Evolutionary conservation across 1,140 invertebrate genomes (phyloP).

Genomic region (Neodiprion fabricii): DNA sequence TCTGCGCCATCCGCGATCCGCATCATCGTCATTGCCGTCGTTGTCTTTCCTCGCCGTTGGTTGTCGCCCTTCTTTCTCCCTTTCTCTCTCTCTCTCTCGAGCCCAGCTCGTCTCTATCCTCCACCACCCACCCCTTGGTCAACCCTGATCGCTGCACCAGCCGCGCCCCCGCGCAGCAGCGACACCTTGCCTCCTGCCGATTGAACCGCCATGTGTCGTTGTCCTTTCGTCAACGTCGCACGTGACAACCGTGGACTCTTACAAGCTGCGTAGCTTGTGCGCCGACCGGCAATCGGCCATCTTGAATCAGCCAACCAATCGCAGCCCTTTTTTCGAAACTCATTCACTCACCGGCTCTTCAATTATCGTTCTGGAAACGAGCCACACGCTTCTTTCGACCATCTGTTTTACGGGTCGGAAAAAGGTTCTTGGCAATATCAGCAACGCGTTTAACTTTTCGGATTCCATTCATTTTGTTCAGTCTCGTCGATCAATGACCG

Average conservation of each 20-base stretch:
- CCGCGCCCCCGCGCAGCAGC: no score
- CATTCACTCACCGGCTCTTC: not conserved
- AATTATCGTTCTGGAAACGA: no score
- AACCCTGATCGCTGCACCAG: no score
- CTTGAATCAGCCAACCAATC: not conserved
- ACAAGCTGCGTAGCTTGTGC: conserved; percentile 5
- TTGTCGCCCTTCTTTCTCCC: conserved; percentile 20
- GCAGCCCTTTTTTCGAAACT: not conserved
- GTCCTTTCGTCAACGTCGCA: not conserved
- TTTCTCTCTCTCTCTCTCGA: conserved; percentile 8
- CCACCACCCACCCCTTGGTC: no score
- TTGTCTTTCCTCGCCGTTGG: conserved; percentile 23
- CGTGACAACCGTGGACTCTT: not conserved
- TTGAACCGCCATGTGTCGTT: conserved; percentile 11
- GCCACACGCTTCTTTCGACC: no score
- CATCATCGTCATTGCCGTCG: conserved; percentile 10
- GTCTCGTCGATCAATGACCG: no score
- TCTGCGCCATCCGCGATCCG: conserved; percentile 27
- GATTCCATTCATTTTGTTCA: no score
- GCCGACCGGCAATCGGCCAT: not conserved
- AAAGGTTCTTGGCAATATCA: no score
- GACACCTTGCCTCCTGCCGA: not conserved
- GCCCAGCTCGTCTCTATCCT: no score
- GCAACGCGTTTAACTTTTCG: no score
- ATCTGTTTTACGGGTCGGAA: no score